Evolutionary conservation across 2,888 invertebrate species (phyloP), one percentile per base, ranked within the genome.

Genomic region (Drosophila prolongata): DNA sequence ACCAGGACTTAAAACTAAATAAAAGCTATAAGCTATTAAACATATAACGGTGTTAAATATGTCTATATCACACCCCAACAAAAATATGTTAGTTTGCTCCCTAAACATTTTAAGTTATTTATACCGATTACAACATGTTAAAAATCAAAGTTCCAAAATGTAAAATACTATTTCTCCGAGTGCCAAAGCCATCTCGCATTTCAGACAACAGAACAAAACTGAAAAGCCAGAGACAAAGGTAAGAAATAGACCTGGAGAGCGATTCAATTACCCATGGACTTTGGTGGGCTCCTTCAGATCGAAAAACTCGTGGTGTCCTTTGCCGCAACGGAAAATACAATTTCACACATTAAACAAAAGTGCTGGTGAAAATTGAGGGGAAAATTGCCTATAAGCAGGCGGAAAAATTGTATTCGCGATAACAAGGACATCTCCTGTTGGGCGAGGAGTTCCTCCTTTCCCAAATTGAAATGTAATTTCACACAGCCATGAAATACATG

Each of bases 391-490:
- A 87, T 84, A 73, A 84, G 71, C 69, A 77, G 57, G 65, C 68
- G 67, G 57, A 67, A 78, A 77, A 79, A 84, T 75, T 75, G 70
- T 67, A n/a, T 66, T 69, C 65, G 54, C 79, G 77, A 82, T 88
- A 86, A 88, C 62, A 60, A 69, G 68, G 46, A 68, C 40, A 66
- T 42, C 40, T 34, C 47, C 47, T 30, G 6, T 11, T 47, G 34
- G 47, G 30, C 30, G 30, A 16, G 47, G 14, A n/a, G 4, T 10
- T 6, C 14, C 30, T 11, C 47, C 10, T 38, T 19, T 46, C 49
- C 52, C 38, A 83, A 85, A 87, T 85, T 81, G 82, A 87, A 87
- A 89, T 76, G 87, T 85, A 75, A 79, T 89, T 89, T 80, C 49
- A 69, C 56, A 49, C 54, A 64, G 47, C 40, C 47, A 49, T n/a